Base-by-base conservation (phyloP, 2,113 vertebrate species). In the Caranx melampygus region DNA sequence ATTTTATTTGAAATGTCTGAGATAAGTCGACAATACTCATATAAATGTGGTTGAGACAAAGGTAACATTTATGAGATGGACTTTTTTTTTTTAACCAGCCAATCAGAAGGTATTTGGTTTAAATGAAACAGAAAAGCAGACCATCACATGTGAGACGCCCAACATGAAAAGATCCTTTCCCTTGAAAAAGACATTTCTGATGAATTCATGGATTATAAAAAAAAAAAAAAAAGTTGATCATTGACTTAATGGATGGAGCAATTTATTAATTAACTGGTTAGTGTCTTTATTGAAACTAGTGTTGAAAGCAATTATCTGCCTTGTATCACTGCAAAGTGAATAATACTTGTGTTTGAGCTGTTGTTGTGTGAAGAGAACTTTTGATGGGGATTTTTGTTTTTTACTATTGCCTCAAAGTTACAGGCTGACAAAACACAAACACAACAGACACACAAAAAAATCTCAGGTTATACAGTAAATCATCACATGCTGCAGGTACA, bases 401-500 rank as follows among this genome's bases (percentile, higher is more conserved):
- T 11, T 12, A 58, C 40, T 0, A 20, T 33, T 51, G 12, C n/a
- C 59, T 37, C 3, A 44, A 3, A 61, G 35, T 49, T 31, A 35
- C 26, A 13, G 11, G n/a, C 31, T 11, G 16, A 67, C 61, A 35
- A 47, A 47, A 47, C 16, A 13, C 21, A 1, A 55, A 26, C 6
- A 65, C 35, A n/a, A 18, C 3, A 1, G 33, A 57, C 21, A 26
- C 26, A 57, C 8, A 7, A 26, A 55, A 55, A n/a, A 54, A 0
- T 6, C 52, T 55, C 6, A 40, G 51, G 67, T 54, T 8, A 61
- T 54, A 13, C 54, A 35, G 18, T 52, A 45, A 84, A 60, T 42
- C 34, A 45, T 63, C 12, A 14, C 1, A 68, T 63, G 51, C 45
- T 70, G n/a, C 18, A 49, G 81, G 67, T 72, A 34, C 64, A 75